A percentile compares a stretch with the other conserved stretches of the same genome.
These are phyloP conservation scores for Cephus pygmeus DNA, from an alignment of 2,888 invertebrate genomes.

Conservation along the genomic window DNA sequence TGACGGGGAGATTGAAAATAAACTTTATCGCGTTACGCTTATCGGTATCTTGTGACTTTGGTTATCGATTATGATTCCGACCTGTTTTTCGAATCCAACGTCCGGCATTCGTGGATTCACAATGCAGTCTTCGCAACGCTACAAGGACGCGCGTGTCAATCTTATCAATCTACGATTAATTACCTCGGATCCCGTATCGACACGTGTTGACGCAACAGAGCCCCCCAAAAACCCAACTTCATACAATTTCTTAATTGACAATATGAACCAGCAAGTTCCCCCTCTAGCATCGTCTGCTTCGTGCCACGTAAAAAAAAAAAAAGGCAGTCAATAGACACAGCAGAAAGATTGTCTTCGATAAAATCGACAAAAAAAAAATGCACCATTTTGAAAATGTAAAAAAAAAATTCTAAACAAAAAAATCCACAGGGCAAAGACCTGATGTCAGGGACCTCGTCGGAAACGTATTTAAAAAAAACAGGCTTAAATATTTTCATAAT, in stretches of 20 bases:
- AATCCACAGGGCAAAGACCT: background rate
- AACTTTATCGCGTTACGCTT: background rate
- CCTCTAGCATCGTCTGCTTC: accelerated
- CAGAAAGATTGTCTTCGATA: no score
- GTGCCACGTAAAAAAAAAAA: background rate
- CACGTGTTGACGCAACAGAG: background rate
- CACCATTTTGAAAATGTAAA: no score
- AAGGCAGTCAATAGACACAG: no score
- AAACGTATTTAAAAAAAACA: no score
- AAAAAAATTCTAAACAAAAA: no score
- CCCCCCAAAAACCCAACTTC: no score
- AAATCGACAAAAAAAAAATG: no score
- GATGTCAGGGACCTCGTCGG: no score
- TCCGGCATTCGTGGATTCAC: background rate
- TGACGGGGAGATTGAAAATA: no score
- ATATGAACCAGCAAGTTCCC: background rate
- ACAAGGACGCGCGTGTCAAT: background rate
- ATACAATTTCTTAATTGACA: background rate
- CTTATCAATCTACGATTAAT: background rate
- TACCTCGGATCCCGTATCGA: background rate
- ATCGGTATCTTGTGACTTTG: background rate
- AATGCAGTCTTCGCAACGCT: background rate
- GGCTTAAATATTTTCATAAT: no score
- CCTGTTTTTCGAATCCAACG: background rate
- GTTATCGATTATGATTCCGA: background rate